phyloP scores from a whole-genome alignment of 2,113 vertebrate species.

The Ameiurus melas region DNA sequence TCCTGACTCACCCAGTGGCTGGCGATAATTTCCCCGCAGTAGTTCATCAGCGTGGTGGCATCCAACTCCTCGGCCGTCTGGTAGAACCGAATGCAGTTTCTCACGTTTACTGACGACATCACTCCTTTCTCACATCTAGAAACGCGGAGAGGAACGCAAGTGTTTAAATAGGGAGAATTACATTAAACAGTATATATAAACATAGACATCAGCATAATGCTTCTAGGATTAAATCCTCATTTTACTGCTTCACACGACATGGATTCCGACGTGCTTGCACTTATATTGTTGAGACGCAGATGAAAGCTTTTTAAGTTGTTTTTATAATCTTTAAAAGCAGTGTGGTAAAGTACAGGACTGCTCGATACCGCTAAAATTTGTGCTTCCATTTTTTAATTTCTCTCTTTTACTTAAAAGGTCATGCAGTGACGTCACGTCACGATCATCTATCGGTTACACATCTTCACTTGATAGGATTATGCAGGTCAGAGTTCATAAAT shows the following conservation, averaged over 20 bases:
- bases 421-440: too few relatives aligned
- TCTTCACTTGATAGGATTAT: too few relatives aligned
- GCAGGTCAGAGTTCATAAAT: too few relatives aligned
- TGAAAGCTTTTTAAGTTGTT: too few relatives aligned
- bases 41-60: conserved; percentile 90
- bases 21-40: conserved; percentile 97
- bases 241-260: background rate
- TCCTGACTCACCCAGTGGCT: conserved; percentile 91
- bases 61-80: conserved; percentile 96
- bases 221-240: background rate
- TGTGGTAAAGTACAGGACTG: too few relatives aligned
- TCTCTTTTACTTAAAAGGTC: too few relatives aligned
- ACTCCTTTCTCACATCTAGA: conserved; percentile 95
- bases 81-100: conserved; percentile 98
- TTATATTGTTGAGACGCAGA: too few relatives aligned
- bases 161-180: background rate
- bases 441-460: too few relatives aligned
- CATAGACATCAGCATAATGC: background rate
- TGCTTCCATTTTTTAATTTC: too few relatives aligned
- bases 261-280: too few relatives aligned
- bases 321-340: too few relatives aligned
- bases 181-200: background rate
- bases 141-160: conserved; percentile 29
- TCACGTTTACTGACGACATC: conserved; percentile 96
- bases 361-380: too few relatives aligned